Evolutionary conservation across 2,888 invertebrate genomes (phyloP).

Genomic region (Spisula solida): DNA sequence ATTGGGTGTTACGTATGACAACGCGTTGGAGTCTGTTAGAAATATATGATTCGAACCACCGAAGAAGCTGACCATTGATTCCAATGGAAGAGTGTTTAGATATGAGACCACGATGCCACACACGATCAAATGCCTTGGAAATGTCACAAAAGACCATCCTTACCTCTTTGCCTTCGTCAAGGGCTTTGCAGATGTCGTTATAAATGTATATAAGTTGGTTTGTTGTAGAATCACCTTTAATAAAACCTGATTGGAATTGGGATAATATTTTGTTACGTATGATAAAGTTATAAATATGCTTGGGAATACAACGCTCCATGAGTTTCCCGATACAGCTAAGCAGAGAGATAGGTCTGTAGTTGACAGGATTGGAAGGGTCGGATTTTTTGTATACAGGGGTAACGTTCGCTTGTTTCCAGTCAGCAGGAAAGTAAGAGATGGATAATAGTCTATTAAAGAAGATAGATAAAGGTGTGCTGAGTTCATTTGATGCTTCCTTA

Average conservation of each 20-base stretch:
- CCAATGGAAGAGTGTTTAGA: too few species aligned
- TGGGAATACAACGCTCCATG: slow-evolving; percentile 41
- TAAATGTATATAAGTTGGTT: too few species aligned
- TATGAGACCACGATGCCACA: too few species aligned
- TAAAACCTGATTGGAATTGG: not conserved
- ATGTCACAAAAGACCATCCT: too few species aligned
- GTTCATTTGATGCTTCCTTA: not conserved
- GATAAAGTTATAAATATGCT: not conserved
- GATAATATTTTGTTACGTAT: not conserved
- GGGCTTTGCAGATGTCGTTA: too few species aligned
- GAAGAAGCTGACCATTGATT: too few species aligned
- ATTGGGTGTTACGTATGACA: too few species aligned
- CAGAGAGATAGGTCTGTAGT: slow-evolving; percentile 41
- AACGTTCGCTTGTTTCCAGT: slow-evolving; percentile 41
- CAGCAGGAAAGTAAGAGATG: not conserved
- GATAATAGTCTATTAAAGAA: not conserved
- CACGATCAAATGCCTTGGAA: too few species aligned
- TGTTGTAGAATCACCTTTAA: too few species aligned
- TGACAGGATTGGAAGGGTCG: not conserved
- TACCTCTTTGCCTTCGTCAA: too few species aligned
- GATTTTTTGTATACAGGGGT: slow-evolving; percentile 41
- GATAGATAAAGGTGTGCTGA: slow-evolving; percentile 6
- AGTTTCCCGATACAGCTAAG: slow-evolving; percentile 27
- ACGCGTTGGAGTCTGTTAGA: too few species aligned
- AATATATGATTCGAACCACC: too few species aligned